These are phyloP conservation scores for Formica selysi DNA, from an alignment of 1,140 invertebrate species.

Conservation along the genomic window DNA sequence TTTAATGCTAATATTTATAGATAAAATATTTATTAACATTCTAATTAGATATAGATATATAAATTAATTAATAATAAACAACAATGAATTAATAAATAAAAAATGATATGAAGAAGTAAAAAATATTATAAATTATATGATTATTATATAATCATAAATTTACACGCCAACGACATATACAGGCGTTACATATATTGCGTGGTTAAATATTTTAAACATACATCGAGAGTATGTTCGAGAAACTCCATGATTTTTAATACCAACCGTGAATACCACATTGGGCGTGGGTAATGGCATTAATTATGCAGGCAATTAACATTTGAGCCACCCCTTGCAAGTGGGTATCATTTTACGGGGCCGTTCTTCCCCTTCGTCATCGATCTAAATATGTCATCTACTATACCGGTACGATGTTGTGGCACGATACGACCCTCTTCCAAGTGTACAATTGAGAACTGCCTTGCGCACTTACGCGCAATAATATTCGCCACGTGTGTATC, in stretches of 20 bases:
- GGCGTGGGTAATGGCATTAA: conserved; percentile 75
- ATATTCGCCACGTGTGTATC: conserved; percentile 54
- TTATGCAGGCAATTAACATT: conserved; percentile 84
- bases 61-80: neutral
- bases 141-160: neutral
- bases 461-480: conserved; percentile 60
- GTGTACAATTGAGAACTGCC: conserved; percentile 42
- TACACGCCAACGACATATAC: neutral
- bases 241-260: conserved; percentile 24
- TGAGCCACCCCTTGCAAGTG: conserved; percentile 70
- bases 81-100: neutral
- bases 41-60: neutral
- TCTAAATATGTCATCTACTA: conserved; percentile 78
- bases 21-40: neutral
- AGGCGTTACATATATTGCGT: neutral
- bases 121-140: neutral
- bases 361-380: conserved; percentile 79
- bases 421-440: conserved; percentile 75
- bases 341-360: conserved; percentile 77
- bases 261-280: conserved; percentile 23
- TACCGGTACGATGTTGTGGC: conserved; percentile 75
- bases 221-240: neutral
- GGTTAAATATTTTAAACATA: conserved; percentile 15
- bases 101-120: neutral
- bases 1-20: neutral